phyloP scores from a whole-genome alignment of 2,888 invertebrate genomes.

The Liodrosophila aerea region DNA sequence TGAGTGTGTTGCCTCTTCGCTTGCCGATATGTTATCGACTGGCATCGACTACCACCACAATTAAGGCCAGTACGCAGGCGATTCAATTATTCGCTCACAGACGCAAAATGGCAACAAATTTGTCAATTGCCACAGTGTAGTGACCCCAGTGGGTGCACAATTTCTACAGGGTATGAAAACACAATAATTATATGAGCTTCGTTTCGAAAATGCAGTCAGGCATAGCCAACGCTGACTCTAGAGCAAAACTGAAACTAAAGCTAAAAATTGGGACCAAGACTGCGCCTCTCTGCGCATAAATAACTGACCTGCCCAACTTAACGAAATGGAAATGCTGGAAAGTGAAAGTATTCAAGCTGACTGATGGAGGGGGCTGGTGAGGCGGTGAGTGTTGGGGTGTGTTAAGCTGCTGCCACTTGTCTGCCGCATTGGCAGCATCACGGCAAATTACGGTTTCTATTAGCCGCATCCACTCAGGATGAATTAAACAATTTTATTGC shows the following conservation, averaged over 20 bases:
- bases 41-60: too few species aligned
- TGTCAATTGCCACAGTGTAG: too few species aligned
- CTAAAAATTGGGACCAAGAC: slow-evolving; percentile 1
- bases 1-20: too few species aligned
- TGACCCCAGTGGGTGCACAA: neutral
- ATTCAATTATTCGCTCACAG: too few species aligned
- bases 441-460: slow-evolving; percentile 41
- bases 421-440: slow-evolving; percentile 67
- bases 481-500: slow-evolving; percentile 64
- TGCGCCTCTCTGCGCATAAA: slow-evolving; percentile 12
- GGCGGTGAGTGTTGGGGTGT: slow-evolving; percentile 37
- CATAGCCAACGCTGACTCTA: slow-evolving; percentile 32
- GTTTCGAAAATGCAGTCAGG: slow-evolving; percentile 69
- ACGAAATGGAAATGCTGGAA: slow-evolving; percentile 42
- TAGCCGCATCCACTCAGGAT: slow-evolving; percentile 47
- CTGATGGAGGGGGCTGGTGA: slow-evolving; percentile 19
- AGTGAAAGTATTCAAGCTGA: slow-evolving; percentile 63
- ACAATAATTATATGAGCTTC: slow-evolving; percentile 60
- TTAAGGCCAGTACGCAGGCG: too few species aligned
- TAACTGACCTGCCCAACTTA: slow-evolving; percentile 73
- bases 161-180: slow-evolving; percentile 39
- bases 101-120: too few species aligned
- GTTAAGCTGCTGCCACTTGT: slow-evolving; percentile 15
- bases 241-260: neutral
- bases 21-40: too few species aligned